Conservation (phyloP, 2,888 invertebrate species). For the Bimastos eiseni region DNA sequence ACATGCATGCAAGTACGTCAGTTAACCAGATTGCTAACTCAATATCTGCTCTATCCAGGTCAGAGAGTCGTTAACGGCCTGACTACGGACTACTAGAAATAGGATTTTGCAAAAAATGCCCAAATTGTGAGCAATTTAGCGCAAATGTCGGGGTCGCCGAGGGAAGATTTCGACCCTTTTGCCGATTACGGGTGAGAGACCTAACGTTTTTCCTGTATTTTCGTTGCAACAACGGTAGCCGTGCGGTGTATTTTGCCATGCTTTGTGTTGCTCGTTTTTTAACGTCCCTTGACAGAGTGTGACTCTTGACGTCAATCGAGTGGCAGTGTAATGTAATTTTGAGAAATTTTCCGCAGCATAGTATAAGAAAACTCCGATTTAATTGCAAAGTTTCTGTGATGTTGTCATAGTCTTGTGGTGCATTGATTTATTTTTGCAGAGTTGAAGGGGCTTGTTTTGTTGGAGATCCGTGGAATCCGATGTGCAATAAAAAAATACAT, state of each 20-base stretch:
- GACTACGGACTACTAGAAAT: not conserved
- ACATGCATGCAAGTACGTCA: not conserved
- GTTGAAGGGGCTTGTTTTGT: not conserved
- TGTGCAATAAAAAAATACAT: not conserved
- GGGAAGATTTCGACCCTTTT: conserved; percentile 14
- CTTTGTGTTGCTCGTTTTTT: not conserved
- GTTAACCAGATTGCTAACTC: not conserved
- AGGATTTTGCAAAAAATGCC: not conserved
- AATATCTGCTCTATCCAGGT: not conserved
- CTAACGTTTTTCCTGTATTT: not conserved
- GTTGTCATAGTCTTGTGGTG: not conserved
- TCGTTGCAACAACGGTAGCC: not conserved
- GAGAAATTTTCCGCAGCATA: not conserved
- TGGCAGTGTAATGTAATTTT: not conserved
- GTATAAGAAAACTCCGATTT: not conserved
- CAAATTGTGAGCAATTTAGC: not conserved
- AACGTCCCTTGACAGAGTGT: not conserved
- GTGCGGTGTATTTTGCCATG: not conserved
- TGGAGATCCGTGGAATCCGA: not conserved
- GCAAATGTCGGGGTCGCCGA: conserved; percentile 3
- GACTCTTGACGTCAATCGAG: not conserved
- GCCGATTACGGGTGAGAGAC: not conserved
- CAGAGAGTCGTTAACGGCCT: not conserved
- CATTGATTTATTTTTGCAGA: not conserved
- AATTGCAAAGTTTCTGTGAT: not conserved